Evolutionary conservation across 2,113 vertebrate genomes (phyloP).

Genomic region (Charadrius vociferus): DNA sequence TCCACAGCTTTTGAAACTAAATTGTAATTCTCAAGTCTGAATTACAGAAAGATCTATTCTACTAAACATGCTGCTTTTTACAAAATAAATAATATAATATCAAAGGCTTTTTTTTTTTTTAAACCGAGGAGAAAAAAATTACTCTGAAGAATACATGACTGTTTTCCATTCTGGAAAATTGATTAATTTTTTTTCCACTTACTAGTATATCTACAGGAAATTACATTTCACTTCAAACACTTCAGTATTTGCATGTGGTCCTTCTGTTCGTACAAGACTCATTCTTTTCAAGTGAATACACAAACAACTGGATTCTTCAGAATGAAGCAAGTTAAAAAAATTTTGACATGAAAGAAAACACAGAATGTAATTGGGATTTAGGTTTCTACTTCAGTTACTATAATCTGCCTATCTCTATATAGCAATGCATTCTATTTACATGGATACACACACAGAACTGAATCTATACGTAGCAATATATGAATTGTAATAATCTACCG

Average conservation of each 20-base stretch:
- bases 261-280: not conserved
- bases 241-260: not conserved
- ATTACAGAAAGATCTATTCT: not conserved
- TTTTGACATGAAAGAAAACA: not conserved
- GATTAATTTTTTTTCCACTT: not conserved
- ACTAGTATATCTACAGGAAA: not conserved
- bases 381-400: not conserved
- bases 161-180: not conserved
- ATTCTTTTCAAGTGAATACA: not conserved
- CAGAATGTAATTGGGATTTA: not conserved
- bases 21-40: not conserved
- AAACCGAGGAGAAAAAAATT: not conserved
- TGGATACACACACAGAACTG: not conserved
- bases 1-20: not conserved
- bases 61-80: not conserved
- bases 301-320: not conserved
- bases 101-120: not conserved
- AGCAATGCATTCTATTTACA: not conserved
- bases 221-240: not conserved
- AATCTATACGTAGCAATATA: no score
- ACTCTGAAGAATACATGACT: not conserved
- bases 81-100: not conserved
- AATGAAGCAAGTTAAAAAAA: not conserved
- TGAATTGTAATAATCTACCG: not conserved
- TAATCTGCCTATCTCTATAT: not conserved